Evolutionary conservation across 2,797 vertebrate species (phyloP).

Genomic region (Sebastes iracundus): DNA sequence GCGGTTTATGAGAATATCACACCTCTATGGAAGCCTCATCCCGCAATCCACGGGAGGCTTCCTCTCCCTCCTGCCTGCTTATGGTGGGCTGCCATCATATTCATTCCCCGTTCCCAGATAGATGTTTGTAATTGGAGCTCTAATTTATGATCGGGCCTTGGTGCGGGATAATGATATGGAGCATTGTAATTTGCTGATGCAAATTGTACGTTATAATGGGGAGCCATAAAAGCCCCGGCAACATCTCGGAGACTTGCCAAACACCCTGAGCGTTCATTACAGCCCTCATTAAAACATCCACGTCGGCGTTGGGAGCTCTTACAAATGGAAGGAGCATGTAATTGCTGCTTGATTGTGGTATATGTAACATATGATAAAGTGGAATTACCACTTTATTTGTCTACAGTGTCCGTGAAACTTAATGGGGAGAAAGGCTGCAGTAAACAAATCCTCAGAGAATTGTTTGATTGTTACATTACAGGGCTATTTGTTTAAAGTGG

Average conservation of each 20-base stretch:
- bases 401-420: conserved; percentile 79
- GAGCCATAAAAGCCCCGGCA: conserved; percentile 83
- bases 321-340: conserved; percentile 84
- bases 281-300: conserved; percentile 86
- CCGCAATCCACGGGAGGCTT: conserved; percentile 69
- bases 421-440: conserved; percentile 75
- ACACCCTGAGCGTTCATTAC: conserved; percentile 88
- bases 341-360: conserved; percentile 85
- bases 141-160: conserved; percentile 86
- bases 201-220: conserved; percentile 87
- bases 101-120: conserved; percentile 75
- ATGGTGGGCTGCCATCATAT: conserved; percentile 72
- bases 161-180: conserved; percentile 85
- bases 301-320: conserved; percentile 81
- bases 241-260: conserved; percentile 85
- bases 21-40: conserved; percentile 71
- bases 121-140: conserved; percentile 87
- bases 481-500: conserved; percentile 80
- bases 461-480: conserved; percentile 76
- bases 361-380: conserved; percentile 81
- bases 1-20: conserved; percentile 72
- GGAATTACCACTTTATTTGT: conserved; percentile 82
- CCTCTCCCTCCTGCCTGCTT: conserved; percentile 60
- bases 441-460: conserved; percentile 78
- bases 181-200: conserved; percentile 88